Evolutionary conservation across 2,113 vertebrate species (phyloP), one percentile per base, ranked within the genome.

Genomic region (Engystomops pustulosus): DNA sequence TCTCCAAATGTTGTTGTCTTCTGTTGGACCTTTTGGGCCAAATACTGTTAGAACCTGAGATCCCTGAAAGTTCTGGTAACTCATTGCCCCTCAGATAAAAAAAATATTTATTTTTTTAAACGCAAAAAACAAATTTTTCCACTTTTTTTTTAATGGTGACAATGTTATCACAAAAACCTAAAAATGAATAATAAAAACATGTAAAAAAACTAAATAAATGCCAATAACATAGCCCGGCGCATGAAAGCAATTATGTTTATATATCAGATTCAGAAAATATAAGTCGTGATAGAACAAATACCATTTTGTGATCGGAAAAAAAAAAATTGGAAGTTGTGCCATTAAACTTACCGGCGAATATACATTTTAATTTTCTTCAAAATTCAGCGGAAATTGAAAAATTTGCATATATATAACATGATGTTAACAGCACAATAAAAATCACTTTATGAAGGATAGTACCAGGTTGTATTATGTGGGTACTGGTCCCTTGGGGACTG

Each of bases 381-480:
- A 79, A 85, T 70, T 79, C 49, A 9, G 62, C 23, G 55, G 72
- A 70, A 78, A 85, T 70, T 69, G 83, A 85, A 79, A 69, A 79
- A 85, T 85, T 79, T 85, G 62, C 75, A 85, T 85, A 79, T 85
- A 85, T 85, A 85, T 84, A 84, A 78, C 72, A 68, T 68, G 72
- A 77, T 67, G 38, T 65, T 25, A 53, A 79, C 60, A 49, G 83
- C 83, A 85, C 74, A 69, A 85, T 79, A 84, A 84, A 77, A 77
- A 77, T 76, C 71, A 68, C 71, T 77, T 72, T 72, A 72, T 84
- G 71, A 84, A 77, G 58, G 72, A 84, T 58, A 70, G 45, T 70
- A 47, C 11, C 9, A 2, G 6, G 60, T 12, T 23, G 41, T 45
- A 53, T 70, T 70, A 70, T 70, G 69, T 76, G 81, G 62, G 81